Evolutionary conservation across 2,797 vertebrate genomes (phyloP), one percentile per base, ranked within the genome.

Genomic region (Sebastes variabilis): DNA sequence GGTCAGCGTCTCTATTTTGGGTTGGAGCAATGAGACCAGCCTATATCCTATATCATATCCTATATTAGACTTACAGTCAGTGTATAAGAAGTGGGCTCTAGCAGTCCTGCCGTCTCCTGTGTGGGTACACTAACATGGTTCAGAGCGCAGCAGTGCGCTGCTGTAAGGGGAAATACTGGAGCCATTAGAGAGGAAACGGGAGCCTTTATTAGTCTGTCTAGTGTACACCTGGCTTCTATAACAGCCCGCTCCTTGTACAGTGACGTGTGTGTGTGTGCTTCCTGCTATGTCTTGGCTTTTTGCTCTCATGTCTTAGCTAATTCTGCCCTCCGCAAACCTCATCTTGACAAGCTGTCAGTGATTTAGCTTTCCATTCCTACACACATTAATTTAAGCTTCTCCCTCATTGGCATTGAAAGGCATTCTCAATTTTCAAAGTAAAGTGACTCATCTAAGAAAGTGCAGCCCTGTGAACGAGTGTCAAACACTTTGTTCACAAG

Each of bases 191-290:
- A 91, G 92, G 92, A 94, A 95, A 92, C 82, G 66, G 74, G 88
- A 92, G 87, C 88, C 92, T 93, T 95, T 93, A 94, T 92, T 92
- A 93, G 90, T 85, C 90, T 88, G 94, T 88, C 89, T 91, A 71
- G 84, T 87, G 86, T 91, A 92, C 93, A 95, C 93, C 94, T 95
- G 91, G 92, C 88, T 92, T 90, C 83, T 82, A 93, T 91, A 95
- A 94, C 78, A 87, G 69, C 32, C 77, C 69, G 83, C 78, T 82
- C 58, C 73, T 85, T 89, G 81, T 87, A 84, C 73, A 77, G 81
- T 81, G 64, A 76, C 77, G 75, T 84, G 49, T 71, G 61, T 72
- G 38, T 32, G 24, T 71, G 73, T 49, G 65, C 59, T 56, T 75
- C 24, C 42, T 68, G 72, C 67, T 79, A 32, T 70, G 56, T 84